Percentiles rank a stretch among this genome's conserved stretches.
These are phyloP conservation scores for Montipora foliosa DNA, from an alignment of 64 coral and sea anemone genomes.

Conservation along the genomic window DNA sequence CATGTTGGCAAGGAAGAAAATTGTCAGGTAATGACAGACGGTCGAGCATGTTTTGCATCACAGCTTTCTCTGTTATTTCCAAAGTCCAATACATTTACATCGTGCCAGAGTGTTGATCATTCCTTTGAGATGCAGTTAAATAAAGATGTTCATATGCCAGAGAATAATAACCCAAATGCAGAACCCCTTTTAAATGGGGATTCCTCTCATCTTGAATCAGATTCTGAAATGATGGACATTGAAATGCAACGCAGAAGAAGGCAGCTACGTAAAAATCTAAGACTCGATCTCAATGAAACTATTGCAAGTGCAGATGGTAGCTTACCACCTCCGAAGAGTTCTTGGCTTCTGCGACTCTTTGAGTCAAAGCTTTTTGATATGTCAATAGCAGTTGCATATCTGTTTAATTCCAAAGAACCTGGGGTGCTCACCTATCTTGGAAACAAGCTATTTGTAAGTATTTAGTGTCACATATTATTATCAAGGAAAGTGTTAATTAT, in stretches of 20 bases:
- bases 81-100: conserved; percentile 30
- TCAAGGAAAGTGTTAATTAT: too few species aligned
- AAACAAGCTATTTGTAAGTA: conserved; percentile 99
- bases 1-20: background rate
- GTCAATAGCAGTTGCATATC: conserved; percentile 98
- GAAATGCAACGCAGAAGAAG: conserved; percentile 14
- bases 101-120: conserved; percentile 1
- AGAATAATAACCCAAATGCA: conserved; percentile 45
- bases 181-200: conserved; percentile 1
- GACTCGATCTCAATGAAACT: conserved; percentile 12
- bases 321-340: conserved; percentile 91
- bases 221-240: conserved; percentile 21
- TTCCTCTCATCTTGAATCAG: background rate
- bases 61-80: conserved; percentile 31
- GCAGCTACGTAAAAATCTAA: conserved; percentile 11
- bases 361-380: conserved; percentile 99
- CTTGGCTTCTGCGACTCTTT: conserved; percentile 92
- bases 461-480: background rate
- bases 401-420: conserved; percentile 98
- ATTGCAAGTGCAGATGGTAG: background rate
- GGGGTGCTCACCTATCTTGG: conserved; percentile 96
- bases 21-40: conserved; percentile 13
- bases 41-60: conserved; percentile 10
- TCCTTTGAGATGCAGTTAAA: background rate
- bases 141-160: background rate